A percentile compares a stretch with the other conserved stretches of the same genome.
Evolutionary conservation across 2,113 vertebrate species (phyloP).

Genomic region (Sturnus vulgaris): DNA sequence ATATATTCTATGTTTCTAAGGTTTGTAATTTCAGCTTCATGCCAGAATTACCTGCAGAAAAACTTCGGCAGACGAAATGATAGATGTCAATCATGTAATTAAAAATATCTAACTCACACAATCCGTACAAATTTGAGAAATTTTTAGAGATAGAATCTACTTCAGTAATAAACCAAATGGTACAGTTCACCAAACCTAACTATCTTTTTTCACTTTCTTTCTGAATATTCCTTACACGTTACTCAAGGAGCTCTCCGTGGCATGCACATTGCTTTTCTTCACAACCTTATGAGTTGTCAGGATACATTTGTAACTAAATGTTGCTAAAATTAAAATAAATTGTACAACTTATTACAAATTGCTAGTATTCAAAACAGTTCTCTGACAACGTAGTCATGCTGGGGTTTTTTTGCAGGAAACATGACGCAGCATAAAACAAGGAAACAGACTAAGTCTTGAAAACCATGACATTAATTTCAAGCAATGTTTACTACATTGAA

Average conservation of each 20-base stretch:
- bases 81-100: neutral
- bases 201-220: neutral
- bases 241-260: neutral
- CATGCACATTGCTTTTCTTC: rapidly evolving
- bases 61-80: neutral
- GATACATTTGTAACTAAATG: neutral
- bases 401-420: neutral
- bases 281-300: neutral
- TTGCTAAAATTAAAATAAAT: neutral
- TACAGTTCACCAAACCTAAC: neutral
- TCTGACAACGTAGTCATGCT: neutral
- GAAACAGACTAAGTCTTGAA: neutral
- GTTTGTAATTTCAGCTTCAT: neutral
- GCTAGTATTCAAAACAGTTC: neutral
- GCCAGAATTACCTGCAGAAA: neutral
- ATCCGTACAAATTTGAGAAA: neutral
- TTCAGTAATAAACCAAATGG: neutral
- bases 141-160: neutral
- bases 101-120: neutral
- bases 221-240: neutral
- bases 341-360: neutral
- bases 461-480: neutral
- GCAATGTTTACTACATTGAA: neutral
- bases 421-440: neutral
- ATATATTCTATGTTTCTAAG: neutral